A percentile compares a stretch with the other conserved stretches of the same genome.
These are phyloP conservation scores for Carollia perspicillata DNA, from an alignment of 2,113 vertebrate species.

Conservation along the genomic window DNA sequence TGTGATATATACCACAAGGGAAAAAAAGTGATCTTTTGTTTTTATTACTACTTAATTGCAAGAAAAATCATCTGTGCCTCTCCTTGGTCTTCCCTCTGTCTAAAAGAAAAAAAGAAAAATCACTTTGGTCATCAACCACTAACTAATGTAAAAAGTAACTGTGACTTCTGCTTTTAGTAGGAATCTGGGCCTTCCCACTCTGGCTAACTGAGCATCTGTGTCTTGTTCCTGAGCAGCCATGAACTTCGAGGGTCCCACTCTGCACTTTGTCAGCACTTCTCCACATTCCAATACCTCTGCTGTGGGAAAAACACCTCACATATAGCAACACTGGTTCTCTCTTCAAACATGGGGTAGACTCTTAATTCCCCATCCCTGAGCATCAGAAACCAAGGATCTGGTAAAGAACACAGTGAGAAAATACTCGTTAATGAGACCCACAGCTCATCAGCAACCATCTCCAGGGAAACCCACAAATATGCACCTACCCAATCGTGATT, in stretches of 20 bases:
- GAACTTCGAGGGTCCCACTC: not conserved
- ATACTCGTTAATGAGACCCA: constrained; percentile 47
- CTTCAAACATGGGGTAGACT: not conserved
- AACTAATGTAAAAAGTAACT: not conserved
- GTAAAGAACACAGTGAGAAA: constrained; percentile 24
- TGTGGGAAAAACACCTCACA: not conserved
- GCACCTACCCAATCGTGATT: constrained; percentile 35
- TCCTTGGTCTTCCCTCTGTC: not conserved
- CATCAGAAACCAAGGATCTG: constrained; percentile 43
- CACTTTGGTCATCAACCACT: not conserved
- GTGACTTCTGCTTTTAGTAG: not conserved
- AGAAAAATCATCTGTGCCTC: not conserved
- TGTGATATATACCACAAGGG: not conserved
- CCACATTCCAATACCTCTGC: not conserved
- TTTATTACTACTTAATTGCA: not conserved
- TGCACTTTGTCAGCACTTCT: not conserved
- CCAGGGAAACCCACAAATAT: constrained; percentile 9
- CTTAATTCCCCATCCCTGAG: constrained; percentile 1
- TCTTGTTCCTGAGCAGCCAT: not conserved
- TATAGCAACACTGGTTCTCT: not conserved
- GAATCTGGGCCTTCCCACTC: not conserved
- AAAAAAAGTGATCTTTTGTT: not conserved
- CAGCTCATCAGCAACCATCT: not conserved
- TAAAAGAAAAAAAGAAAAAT: not conserved
- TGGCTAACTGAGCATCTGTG: not conserved